Evolutionary conservation across 1,140 invertebrate genomes (phyloP), one percentile per base, ranked within the genome.

Genomic region (Caenorhabditis briggsae): DNA sequence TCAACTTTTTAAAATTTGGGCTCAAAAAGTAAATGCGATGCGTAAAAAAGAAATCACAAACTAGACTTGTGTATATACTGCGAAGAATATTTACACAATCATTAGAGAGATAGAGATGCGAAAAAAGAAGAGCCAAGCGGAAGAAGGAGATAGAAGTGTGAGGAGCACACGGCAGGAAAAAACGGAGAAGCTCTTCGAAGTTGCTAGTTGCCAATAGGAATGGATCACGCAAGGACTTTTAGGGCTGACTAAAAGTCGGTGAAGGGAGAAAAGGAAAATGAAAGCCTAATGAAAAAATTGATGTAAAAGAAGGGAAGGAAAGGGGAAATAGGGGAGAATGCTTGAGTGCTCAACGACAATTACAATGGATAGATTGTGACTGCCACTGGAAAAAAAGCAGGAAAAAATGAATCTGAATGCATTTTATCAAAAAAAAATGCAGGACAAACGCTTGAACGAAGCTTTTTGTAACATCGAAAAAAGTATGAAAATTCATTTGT

Each of bases 241-340:
- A 12, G 23, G 20, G 5, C 1, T 11, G 1, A 14, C 20, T 61
- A 33, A 61, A 61, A 61, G 59, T 25, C 9, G 23, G 25, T 25
- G 23, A 25, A 23, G 8, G 46, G 18, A 53, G 53, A 20, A 20
- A 78, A 50, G 70, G 33, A 78, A 33, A 33, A 33, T 3, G 33
- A 33, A 33, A 33, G 70, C 50, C 46, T 78, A 78, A 78, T 78
- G 70, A 78, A 78, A 78, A 78, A 78, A 78, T 78, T 78, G 70
- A 50, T 50, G 43, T 25, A 25, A 46, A n/a, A 53, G 53, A 50
- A 78, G n/a, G 16, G 53, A 50, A 78, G n/a, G 16, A 46, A 18
- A 25, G 41, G 41, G n/a, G 46, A 70, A 48, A 12, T 18, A n/a
- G 16, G 46, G 23, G 41, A 53, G 46, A n/a, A 78, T 78, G 70